Evolutionary conservation across 1,140 invertebrate species (phyloP).

Genomic region (Ladona fulva): DNA sequence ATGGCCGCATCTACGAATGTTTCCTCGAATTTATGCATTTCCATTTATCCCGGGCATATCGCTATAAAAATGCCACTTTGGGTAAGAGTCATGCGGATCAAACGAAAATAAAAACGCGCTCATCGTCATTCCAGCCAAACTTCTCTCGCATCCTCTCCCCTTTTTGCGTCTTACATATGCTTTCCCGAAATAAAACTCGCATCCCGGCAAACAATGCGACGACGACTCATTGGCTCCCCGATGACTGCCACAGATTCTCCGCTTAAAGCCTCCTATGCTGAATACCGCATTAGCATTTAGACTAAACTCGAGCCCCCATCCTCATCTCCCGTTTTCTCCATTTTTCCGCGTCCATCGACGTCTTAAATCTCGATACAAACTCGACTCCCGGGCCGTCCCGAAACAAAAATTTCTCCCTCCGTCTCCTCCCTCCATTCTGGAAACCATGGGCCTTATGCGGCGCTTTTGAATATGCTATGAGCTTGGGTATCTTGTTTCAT

Average conservation of each 20-base stretch:
- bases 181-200: background rate
- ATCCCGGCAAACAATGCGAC: background rate
- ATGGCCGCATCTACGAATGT: too few species aligned
- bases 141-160: background rate
- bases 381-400: background rate
- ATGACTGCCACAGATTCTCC: background rate
- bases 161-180: background rate
- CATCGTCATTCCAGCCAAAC: too few species aligned
- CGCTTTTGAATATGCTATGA: slow-evolving; percentile 6
- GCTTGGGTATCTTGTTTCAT: background rate
- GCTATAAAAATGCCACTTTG: background rate
- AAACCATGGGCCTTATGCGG: background rate
- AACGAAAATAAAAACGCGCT: background rate
- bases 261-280: background rate
- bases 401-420: background rate
- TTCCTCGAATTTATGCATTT: too few species aligned
- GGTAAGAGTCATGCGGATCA: background rate
- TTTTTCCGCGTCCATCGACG: background rate
- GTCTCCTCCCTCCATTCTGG: background rate
- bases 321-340: background rate
- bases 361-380: background rate
- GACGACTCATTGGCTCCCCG: background rate
- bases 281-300: background rate
- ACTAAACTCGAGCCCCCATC: background rate
- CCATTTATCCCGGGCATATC: too few species aligned